Percentiles rank a stretch among this genome's conserved stretches.
These are phyloP conservation scores for Etheostoma nigrum DNA, from an alignment of 2,797 vertebrate genomes.

Conservation along the genomic window DNA sequence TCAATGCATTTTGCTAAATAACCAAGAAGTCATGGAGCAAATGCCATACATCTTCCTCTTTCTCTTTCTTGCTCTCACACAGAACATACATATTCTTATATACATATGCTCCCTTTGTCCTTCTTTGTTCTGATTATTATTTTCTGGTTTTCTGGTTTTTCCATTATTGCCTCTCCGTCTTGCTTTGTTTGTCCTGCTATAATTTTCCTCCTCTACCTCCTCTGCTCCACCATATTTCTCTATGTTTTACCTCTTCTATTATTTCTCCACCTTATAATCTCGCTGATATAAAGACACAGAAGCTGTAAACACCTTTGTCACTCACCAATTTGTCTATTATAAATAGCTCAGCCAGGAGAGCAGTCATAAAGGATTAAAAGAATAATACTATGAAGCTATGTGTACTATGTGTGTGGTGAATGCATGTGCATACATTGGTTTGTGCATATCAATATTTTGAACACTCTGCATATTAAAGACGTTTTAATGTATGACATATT, in stretches of 20 bases:
- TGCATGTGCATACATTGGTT: not conserved
- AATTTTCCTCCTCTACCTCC: slow-evolving; percentile 1
- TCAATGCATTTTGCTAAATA: not conserved
- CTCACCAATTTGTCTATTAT: slow-evolving; percentile 13
- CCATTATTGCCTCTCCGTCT: not conserved
- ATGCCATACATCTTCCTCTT: not conserved
- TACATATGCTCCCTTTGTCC: not conserved
- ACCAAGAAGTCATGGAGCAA: slow-evolving; percentile 7
- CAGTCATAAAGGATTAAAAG: not conserved
- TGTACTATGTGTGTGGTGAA: not conserved
- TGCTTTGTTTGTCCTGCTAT: not conserved
- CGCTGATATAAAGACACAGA: not conserved
- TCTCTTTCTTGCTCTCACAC: not conserved
- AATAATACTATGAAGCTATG: slow-evolving; percentile 8
- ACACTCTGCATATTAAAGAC: not conserved
- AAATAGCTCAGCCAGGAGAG: slow-evolving; percentile 12
- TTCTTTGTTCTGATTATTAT: not conserved
- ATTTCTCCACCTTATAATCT: not conserved
- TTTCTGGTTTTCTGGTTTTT: not conserved
- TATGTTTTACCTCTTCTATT: not conserved
- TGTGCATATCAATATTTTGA: not conserved
- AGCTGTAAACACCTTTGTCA: slow-evolving; percentile 13
- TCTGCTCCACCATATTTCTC: not conserved
- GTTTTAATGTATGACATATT: not conserved
- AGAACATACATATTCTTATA: not conserved